Percentiles rank a stretch among this genome's conserved stretches.
phyloP scores from a whole-genome alignment of 2,113 vertebrate genomes.

The Oceanodroma tethys region DNA sequence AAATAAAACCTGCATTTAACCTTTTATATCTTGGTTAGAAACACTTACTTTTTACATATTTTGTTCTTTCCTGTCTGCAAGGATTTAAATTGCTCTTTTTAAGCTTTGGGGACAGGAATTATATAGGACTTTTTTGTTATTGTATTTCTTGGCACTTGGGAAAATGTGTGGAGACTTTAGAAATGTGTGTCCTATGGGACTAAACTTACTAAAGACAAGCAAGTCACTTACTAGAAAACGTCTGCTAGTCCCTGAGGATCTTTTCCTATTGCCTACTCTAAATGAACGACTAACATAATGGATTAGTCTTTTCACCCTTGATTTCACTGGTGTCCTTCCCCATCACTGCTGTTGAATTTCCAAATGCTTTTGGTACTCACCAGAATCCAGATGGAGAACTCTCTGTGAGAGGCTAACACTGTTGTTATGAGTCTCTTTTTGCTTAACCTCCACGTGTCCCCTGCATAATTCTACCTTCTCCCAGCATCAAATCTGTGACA shows the following conservation, averaged over 20 bases:
- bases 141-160: background rate
- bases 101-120: background rate
- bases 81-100: background rate
- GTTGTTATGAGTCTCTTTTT: background rate
- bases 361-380: background rate
- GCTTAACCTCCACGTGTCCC: conserved; percentile 7
- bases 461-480: conserved; percentile 23
- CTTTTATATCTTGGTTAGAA: background rate
- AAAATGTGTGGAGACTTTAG: background rate
- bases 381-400: background rate
- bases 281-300: conserved; percentile 35
- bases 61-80: background rate
- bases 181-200: background rate
- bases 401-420: background rate
- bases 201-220: background rate
- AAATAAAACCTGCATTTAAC: background rate
- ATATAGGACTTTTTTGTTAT: background rate
- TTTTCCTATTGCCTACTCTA: conserved; percentile 29
- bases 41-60: background rate
- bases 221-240: conserved; percentile 33
- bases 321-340: conserved; percentile 2
- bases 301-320: conserved; percentile 36
- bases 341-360: background rate
- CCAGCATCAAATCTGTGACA: conserved; percentile 21
- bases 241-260: background rate